phyloP scores from a whole-genome alignment of 2,888 invertebrate genomes.

The Pharmacophagus antenor region DNA sequence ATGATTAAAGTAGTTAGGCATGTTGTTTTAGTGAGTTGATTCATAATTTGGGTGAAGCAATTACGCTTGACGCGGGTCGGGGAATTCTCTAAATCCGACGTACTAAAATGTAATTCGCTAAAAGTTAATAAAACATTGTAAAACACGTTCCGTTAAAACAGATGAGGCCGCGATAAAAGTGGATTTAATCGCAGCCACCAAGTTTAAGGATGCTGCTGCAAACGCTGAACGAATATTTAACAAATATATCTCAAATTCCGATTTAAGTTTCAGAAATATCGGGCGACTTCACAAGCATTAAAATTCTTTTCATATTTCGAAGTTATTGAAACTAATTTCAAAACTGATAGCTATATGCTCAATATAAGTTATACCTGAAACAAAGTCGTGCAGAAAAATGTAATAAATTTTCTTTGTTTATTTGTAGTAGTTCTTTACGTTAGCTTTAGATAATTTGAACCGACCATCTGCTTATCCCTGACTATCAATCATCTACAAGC shows the following conservation, averaged over 20 bases:
- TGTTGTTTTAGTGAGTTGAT: constrained; percentile 29
- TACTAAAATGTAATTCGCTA: constrained; percentile 42
- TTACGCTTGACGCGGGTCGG: constrained; percentile 39
- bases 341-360: background rate
- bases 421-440: no score
- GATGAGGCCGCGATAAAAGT: constrained; percentile 45
- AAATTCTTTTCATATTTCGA: background rate
- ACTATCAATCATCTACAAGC: no score
- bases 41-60: constrained; percentile 32
- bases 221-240: constrained; percentile 36
- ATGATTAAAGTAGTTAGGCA: constrained; percentile 31
- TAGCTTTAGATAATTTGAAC: no score
- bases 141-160: constrained; percentile 42
- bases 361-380: background rate
- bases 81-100: constrained; percentile 39
- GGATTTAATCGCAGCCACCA: constrained; percentile 45
- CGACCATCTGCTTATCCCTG: no score
- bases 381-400: no score
- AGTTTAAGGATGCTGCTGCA: constrained; percentile 43
- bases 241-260: constrained; percentile 20
- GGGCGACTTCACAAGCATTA: constrained; percentile 14
- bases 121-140: constrained; percentile 43
- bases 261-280: constrained; percentile 20
- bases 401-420: no score
- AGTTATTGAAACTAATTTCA: background rate